Evolutionary conservation across 2,113 vertebrate genomes (phyloP), one percentile per base, ranked within the genome.

Genomic region (Boulengeromyrus knoepffleri): DNA sequence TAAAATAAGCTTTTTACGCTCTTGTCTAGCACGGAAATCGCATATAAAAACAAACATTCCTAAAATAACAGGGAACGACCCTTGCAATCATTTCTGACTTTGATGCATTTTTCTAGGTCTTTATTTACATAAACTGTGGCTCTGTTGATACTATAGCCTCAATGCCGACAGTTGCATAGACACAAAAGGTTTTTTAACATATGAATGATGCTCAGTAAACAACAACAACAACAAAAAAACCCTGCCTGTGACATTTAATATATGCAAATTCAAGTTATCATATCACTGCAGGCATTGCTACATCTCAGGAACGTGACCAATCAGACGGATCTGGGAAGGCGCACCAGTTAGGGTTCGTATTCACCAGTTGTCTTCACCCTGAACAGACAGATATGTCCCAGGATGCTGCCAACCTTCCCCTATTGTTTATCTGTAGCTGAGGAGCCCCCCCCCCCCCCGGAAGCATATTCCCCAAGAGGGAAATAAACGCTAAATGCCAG

Each of bases 211-310:
- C 45, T 85, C 42, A 85, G 83, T 85, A 85, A 45, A 8, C 24
- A 47, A 46, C 83, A 47, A 45, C 83, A 85, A 84, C 42, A 46
- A 46, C 36, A 47, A 47, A n/a, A 84, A 45, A 83, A 83, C 36
- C 42, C 45, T n/a, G 21, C 83, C 24, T 85, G 39, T 47, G 45
- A 46, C 45, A 46, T 85, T 85, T 85, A 46, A 46, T 46, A 85
- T 85, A 85, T 85, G 83, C 45, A 85, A 85, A 85, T 85, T 39
- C 21, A 85, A 85, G 42, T 85, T 47, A 85, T 85, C 45, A 47
- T 85, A 46, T 85, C 39, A 85, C 83, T 46, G 83, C 83, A 46
- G 39, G 83, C 83, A 47, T 85, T 21, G 19, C 83, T 85, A 47
- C 42, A 83, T 46, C 77, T 10, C 77, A 46, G 83, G 39, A 85